Conservation (phyloP, 2,888 invertebrate genomes). For the Lymantria dispar region DNA sequence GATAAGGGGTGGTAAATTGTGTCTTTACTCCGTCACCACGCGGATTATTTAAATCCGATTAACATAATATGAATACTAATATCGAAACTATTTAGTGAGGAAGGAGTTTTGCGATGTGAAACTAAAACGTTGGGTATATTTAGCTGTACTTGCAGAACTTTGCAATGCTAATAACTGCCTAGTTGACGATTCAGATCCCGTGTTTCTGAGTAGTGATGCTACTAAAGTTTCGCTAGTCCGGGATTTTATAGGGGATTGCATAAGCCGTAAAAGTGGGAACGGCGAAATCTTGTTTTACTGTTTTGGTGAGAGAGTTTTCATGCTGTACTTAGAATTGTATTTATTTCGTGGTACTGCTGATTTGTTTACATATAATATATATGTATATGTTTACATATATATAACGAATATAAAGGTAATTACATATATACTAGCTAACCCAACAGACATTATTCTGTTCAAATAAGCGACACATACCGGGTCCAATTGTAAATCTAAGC, state of each 20-base stretch:
- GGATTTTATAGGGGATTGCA: constrained; percentile 9
- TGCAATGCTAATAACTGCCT: constrained; percentile 36
- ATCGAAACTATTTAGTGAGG: constrained; percentile 1
- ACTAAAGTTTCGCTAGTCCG: constrained; percentile 5
- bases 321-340: not conserved
- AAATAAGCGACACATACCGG: too few relatives aligned
- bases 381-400: too few relatives aligned
- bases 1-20: too few relatives aligned
- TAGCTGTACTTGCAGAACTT: constrained; percentile 33
- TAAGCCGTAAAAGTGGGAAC: constrained; percentile 14
- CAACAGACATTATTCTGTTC: too few relatives aligned
- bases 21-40: too few relatives aligned
- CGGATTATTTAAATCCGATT: too few relatives aligned
- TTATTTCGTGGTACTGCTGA: not conserved
- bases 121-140: constrained; percentile 27
- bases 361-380: too few relatives aligned
- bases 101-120: constrained; percentile 15
- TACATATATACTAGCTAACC: too few relatives aligned
- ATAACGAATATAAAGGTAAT: too few relatives aligned
- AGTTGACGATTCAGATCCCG: constrained; percentile 34
- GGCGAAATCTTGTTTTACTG: not conserved
- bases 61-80: constrained; percentile 18
- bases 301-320: not conserved
- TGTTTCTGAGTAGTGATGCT: constrained; percentile 24
- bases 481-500: too few relatives aligned